These are phyloP conservation scores for Aphelinus atriplicis DNA, from an alignment of 1,140 invertebrate genomes.

Conservation along the genomic window DNA sequence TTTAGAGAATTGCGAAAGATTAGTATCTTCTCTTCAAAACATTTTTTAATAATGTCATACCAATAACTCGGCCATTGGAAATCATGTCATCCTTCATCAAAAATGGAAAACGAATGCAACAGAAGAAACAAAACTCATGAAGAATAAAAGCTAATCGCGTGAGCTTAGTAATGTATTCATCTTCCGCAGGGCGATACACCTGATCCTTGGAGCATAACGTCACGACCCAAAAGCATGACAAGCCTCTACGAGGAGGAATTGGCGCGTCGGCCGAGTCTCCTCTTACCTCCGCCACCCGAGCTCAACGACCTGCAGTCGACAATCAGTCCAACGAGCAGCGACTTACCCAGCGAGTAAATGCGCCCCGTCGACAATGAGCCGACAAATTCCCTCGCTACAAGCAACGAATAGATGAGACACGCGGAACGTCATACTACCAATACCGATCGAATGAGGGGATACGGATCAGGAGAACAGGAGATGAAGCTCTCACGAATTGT, in stretches of 20 bases:
- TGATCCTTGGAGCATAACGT: conserved; percentile 54
- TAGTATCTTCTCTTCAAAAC: too few relatives aligned
- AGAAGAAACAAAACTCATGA: too few relatives aligned
- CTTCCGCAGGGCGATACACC: conserved; percentile 30
- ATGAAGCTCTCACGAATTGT: background rate
- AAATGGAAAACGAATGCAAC: too few relatives aligned
- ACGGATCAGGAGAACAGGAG: too few relatives aligned
- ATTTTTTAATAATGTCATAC: too few relatives aligned
- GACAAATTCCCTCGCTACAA: background rate
- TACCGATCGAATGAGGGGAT: too few relatives aligned
- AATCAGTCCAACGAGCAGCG: conserved; percentile 57
- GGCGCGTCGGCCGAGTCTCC: conserved; percentile 53
- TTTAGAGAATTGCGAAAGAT: too few relatives aligned
- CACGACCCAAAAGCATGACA: conserved; percentile 52
- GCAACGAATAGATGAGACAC: background rate
- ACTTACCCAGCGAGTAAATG: conserved; percentile 53
- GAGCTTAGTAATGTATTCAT: too few relatives aligned
- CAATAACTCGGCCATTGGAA: too few relatives aligned
- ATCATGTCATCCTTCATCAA: too few relatives aligned
- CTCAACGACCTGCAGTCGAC: conserved; percentile 48
- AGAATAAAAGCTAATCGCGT: too few relatives aligned
- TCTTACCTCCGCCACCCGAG: conserved; percentile 49
- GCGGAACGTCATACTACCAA: background rate
- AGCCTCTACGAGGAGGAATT: conserved; percentile 55
- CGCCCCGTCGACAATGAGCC: background rate